These are phyloP conservation scores for Pharmacophagus antenor DNA, from an alignment of 2,888 invertebrate genomes.

Conservation along the genomic window DNA sequence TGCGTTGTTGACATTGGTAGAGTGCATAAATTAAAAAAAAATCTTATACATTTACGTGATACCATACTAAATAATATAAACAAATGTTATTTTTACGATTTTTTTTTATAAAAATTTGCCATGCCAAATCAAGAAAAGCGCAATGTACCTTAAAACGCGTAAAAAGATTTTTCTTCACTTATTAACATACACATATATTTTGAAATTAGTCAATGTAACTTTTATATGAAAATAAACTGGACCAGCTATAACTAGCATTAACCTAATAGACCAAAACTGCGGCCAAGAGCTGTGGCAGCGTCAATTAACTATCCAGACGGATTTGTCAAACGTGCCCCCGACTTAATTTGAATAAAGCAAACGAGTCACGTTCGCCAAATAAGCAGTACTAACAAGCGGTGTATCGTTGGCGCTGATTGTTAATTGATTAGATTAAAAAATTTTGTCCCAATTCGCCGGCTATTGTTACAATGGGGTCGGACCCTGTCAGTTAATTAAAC, in stretches of 20 bases:
- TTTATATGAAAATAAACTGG: no score
- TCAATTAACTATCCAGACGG: conserved; percentile 67
- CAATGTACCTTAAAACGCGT: no score
- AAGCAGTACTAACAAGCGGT: conserved; percentile 78
- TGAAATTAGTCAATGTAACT: no score
- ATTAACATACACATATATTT: no score
- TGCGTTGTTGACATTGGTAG: no score
- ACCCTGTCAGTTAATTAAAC: conserved; percentile 60
- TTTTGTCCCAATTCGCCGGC: conserved; percentile 67
- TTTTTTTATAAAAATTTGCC: no score
- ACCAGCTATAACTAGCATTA: neutral
- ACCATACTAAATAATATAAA: no score
- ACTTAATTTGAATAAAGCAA: conserved; percentile 63
- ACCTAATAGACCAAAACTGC: conserved; percentile 25
- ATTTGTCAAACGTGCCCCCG: conserved; percentile 69
- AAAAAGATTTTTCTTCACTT: no score
- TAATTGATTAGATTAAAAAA: conserved; percentile 82
- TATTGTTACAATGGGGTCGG: conserved; percentile 65
- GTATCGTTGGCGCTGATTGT: conserved; percentile 81
- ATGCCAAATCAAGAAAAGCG: no score
- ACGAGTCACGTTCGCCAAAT: conserved; percentile 77
- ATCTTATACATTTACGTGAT: no score
- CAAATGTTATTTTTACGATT: no score
- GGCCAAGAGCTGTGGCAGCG: conserved; percentile 49
- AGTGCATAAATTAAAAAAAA: no score